Evolutionary conservation across 2,113 vertebrate species (phyloP), one percentile per base, ranked within the genome.

Genomic region (Nibea albiflora): DNA sequence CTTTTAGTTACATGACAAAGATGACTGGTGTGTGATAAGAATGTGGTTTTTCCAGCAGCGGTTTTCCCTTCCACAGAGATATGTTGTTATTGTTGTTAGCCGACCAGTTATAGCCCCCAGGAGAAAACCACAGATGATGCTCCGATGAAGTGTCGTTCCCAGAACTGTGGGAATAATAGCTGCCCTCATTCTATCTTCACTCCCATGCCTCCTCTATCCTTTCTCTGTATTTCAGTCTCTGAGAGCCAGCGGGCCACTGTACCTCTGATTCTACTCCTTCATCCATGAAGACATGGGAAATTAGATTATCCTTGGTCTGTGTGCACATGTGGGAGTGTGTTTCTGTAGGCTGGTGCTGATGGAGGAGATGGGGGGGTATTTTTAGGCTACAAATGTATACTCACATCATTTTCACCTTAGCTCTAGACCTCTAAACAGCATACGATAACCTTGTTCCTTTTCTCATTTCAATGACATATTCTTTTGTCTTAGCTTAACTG

Each of bases 41-140:
- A 61, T 76, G 54, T 57, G 68, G 10, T 72, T 79, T 83, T 83
- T 44, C 42, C 35, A 80, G 64, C 62, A 73, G 76, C 10, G n/a
- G 66, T 39, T 81, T 89, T 84, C 54, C 26, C 47, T 85, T 78
- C 80, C 61, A 83, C 81, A 73, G 85, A 83, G 73, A 86, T 75
- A 70, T 88, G 86, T 85, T 90, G 81, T 89, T 88, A 85, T 89
- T 90, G 78, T 89, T 87, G 78, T 86, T 89, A 83, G 87, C 81
- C 86, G 69, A 83, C 83, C 83, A 80, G 82, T 88, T 80, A 81
- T 49, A 79, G 73, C 83, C 90, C 88, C 78, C 90, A 61, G 89
- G 90, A 85, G 93, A 88, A 83, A 87, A 90, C 39, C 76, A 83
- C 80, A 79, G 66, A 88, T 83, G 87, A 84, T 87, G 70, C 76